These are phyloP conservation scores for Drosophila setosimentum DNA, from an alignment of 2,888 invertebrate species.

Conservation along the genomic window DNA sequence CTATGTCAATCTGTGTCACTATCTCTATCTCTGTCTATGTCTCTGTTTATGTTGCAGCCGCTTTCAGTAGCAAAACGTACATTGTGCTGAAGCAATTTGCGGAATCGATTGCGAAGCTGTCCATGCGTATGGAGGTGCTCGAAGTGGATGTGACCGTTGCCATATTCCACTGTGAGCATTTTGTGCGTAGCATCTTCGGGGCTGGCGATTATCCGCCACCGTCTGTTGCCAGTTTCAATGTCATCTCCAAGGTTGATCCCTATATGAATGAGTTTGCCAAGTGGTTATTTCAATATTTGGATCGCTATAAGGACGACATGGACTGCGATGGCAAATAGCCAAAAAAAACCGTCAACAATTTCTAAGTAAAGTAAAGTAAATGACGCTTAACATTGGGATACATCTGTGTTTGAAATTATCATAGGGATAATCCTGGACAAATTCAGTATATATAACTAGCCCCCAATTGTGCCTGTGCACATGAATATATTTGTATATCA, in stretches of 20 bases:
- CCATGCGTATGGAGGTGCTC: slow-evolving; percentile 79
- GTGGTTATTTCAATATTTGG: slow-evolving; percentile 79
- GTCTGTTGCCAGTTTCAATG: slow-evolving; percentile 57
- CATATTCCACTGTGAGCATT: slow-evolving; percentile 82
- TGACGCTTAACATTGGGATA: neutral
- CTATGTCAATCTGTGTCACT: neutral
- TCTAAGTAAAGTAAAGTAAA: neutral
- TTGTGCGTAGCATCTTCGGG: slow-evolving; percentile 77
- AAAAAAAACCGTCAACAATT: slow-evolving; percentile 30
- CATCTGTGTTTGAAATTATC: neutral
- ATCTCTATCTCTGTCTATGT: neutral
- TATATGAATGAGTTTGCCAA: slow-evolving; percentile 76
- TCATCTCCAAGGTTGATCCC: slow-evolving; percentile 76
- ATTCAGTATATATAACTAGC: too few relatives aligned
- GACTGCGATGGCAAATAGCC: neutral
- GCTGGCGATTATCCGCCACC: slow-evolving; percentile 73
- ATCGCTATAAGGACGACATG: slow-evolving; percentile 46
- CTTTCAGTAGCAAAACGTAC: slow-evolving; percentile 81
- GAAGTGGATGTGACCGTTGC: slow-evolving; percentile 80
- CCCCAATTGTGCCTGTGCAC: too few relatives aligned
- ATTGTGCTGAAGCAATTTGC: slow-evolving; percentile 80
- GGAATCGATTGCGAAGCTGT: slow-evolving; percentile 84
- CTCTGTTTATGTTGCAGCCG: slow-evolving; percentile 64
- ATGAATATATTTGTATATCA: neutral
- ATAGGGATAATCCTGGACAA: neutral